phyloP scores from a whole-genome alignment of 1,140 invertebrate species.

The Drosophila nasuta region DNA sequence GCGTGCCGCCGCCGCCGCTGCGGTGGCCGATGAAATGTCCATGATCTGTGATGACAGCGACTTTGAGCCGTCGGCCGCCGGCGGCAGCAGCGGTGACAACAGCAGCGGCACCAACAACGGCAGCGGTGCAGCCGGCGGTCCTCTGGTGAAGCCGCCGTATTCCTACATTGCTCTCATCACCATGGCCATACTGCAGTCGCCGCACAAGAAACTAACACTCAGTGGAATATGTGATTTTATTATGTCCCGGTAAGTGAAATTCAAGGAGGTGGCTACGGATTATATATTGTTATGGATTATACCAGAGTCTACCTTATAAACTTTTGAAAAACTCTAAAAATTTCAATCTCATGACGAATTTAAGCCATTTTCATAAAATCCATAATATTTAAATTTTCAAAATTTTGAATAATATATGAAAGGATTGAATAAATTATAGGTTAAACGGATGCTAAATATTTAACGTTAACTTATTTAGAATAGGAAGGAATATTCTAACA shows the following conservation, averaged over 20 bases:
- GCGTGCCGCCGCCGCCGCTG: conserved; percentile 47
- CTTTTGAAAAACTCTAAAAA: no score
- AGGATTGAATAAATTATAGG: no score
- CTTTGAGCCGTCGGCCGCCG: conserved; percentile 52
- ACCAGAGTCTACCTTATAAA: no score
- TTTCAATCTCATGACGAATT: no score
- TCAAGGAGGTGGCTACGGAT: neutral
- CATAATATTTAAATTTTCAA: no score
- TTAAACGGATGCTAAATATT: no score
- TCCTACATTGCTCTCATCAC: conserved; percentile 99
- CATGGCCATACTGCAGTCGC: conserved; percentile 99
- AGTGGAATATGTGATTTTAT: conserved; percentile 99
- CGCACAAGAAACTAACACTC: conserved; percentile 97
- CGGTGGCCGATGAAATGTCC: conserved; percentile 61
- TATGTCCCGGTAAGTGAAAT: conserved; percentile 90
- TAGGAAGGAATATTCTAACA: no score
- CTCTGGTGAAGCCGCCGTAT: conserved; percentile 96
- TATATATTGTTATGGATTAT: no score
- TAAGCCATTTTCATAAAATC: no score
- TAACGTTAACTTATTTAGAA: no score
- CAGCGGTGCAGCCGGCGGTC: conserved; percentile 57
- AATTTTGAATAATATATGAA: no score
- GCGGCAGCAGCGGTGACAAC: conserved; percentile 39
- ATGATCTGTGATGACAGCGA: conserved; percentile 71
- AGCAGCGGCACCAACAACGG: conserved; percentile 21